phyloP scores from a whole-genome alignment of 2,888 invertebrate species.

The Sphaeridia pumilis region DNA sequence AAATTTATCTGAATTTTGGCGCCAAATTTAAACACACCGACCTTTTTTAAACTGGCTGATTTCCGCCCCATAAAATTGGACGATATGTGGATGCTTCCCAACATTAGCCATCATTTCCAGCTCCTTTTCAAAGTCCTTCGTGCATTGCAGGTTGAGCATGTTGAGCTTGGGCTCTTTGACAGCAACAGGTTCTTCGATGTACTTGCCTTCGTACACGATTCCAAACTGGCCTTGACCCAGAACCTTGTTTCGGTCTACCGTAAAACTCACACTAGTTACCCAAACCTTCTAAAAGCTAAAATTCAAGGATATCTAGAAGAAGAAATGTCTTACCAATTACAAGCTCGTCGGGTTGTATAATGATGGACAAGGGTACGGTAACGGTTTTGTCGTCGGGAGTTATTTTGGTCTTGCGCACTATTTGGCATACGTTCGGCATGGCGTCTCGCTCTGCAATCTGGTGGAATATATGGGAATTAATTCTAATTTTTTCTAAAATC shows the following conservation, averaged over 20 bases:
- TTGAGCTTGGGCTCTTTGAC: not conserved
- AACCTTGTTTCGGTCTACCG: not conserved
- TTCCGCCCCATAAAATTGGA: not conserved
- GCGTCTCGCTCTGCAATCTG: too few relatives aligned
- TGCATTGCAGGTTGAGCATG: too few relatives aligned
- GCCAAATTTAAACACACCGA: too few relatives aligned
- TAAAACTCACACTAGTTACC: too few relatives aligned
- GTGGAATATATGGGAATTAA: too few relatives aligned
- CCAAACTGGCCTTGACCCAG: constrained; percentile 2
- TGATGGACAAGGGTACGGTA: not conserved
- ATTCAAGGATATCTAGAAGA: too few relatives aligned
- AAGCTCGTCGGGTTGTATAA: not conserved
- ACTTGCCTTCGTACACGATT: not conserved
- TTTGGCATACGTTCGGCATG: too few relatives aligned
- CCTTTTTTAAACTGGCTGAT: not conserved
- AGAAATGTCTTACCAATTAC: not conserved
- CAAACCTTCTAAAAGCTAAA: too few relatives aligned
- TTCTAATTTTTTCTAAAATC: too few relatives aligned
- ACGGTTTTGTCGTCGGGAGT: too few relatives aligned
- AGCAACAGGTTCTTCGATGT: not conserved
- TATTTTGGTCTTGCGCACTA: too few relatives aligned
- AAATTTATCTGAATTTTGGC: too few relatives aligned
- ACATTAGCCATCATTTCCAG: not conserved
- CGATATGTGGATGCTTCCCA: not conserved
- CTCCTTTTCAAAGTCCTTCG: not conserved